These are phyloP conservation scores for Phasianus colchicus DNA, from an alignment of 2,113 vertebrate species.

Conservation along the genomic window DNA sequence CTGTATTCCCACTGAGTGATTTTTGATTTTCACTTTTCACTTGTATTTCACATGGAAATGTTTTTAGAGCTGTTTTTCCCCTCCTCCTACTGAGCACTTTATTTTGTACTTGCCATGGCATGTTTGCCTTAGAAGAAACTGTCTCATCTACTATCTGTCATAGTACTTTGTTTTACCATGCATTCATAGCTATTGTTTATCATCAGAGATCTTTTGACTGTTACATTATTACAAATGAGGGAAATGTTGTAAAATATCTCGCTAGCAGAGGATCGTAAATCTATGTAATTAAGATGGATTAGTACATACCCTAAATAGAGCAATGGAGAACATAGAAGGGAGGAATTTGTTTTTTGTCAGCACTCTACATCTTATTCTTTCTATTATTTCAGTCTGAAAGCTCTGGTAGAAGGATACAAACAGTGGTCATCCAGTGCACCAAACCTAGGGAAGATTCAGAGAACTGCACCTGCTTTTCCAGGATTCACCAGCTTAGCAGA, in stretches of 20 bases:
- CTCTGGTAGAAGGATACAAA: constrained; percentile 88
- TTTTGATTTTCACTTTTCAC: not conserved
- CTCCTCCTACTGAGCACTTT: not conserved
- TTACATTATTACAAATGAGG: not conserved
- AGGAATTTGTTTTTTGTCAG: not conserved
- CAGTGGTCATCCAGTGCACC: constrained; percentile 94
- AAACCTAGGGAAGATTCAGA: constrained; percentile 91
- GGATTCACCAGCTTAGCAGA: constrained; percentile 93
- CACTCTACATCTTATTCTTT: not conserved
- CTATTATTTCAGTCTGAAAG: constrained; percentile 80
- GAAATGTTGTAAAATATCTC: not conserved
- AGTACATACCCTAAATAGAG: not conserved
- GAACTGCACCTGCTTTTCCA: constrained; percentile 87
- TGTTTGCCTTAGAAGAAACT: not conserved
- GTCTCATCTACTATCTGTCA: not conserved
- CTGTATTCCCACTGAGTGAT: not conserved
- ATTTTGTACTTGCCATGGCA: not conserved
- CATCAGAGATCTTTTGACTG: not conserved
- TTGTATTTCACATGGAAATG: not conserved
- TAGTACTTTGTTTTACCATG: not conserved
- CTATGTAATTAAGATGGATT: not conserved
- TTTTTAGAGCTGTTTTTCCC: not conserved
- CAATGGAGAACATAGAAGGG: not conserved
- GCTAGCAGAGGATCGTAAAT: not conserved
- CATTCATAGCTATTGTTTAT: not conserved